Evolutionary conservation across 2,888 invertebrate species (phyloP), one percentile per base, ranked within the genome.

Genomic region (Pimpla rufipes): DNA sequence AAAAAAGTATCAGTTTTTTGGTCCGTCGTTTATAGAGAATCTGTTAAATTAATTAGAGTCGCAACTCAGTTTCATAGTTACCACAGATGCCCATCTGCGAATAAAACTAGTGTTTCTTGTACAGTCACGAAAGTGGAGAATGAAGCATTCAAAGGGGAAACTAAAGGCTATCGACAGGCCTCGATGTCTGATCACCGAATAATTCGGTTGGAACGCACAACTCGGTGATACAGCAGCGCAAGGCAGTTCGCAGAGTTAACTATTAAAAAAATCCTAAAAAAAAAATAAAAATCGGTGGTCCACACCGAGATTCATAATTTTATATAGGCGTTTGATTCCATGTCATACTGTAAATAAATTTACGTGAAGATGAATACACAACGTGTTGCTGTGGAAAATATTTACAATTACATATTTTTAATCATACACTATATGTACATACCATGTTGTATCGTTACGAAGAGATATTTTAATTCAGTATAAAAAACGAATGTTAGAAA

Each of bases 351-450:
- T 75, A 80, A 80, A 68, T 75, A 80, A 57, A 74, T 79, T 45
- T 75, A 23, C 50, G 74, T 55, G 52, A 52, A 70, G 21, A 66
- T 79, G 11, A 73, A 74, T 55, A 74, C 67, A 66, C 74, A 16
- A 52, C 8, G 10, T 35, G 29, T 59, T 37, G 29, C 50, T 66
- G 52, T 59, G 74, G 37, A 68, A 59, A 62, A 74, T 68, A 80
- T 75, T 80, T 80, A 70, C 73, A 79, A 79, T 73, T 45, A 76
- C 35, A 76, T 29, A 57, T 70, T 73, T 75, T 70, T 68, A 76
- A 68, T 77, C 47, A 29, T 57, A 68, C 29, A 68, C 45, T 64
- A 55, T 66, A 73, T 73, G 55, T 79, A 73, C 35, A 79, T 66
- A 73, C 23, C 52, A 50, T 42, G 37, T 40, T 59, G 47, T 37